Evolutionary conservation across 2,888 invertebrate genomes (phyloP).

Genomic region (Lycophotia porphyrea): DNA sequence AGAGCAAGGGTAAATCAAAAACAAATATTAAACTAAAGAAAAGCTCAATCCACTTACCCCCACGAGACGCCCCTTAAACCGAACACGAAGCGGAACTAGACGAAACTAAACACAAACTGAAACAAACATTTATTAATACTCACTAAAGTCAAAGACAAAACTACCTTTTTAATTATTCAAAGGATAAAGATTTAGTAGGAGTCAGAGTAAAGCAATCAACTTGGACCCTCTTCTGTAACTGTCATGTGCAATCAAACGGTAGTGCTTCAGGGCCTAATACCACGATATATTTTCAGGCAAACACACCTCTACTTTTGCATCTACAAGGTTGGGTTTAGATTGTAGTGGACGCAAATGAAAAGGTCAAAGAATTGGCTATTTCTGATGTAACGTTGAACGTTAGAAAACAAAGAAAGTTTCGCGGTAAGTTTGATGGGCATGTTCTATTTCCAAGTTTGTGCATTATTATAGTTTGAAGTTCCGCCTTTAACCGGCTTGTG

Average conservation of each 20-base stretch:
- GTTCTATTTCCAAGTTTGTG: slow-evolving; percentile 61
- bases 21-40: slow-evolving; percentile 20
- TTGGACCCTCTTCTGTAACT: slow-evolving; percentile 78
- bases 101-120: slow-evolving; percentile 41
- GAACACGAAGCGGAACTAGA: slow-evolving; percentile 11
- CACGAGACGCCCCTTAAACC: slow-evolving; percentile 4
- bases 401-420: slow-evolving; percentile 61
- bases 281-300: background rate
- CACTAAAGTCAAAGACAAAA: slow-evolving; percentile 61
- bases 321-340: slow-evolving; percentile 25
- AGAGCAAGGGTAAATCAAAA: slow-evolving; percentile 17
- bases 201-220: slow-evolving; percentile 77
- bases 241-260: slow-evolving; percentile 80
- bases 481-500: slow-evolving; percentile 47
- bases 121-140: slow-evolving; percentile 61
- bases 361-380: slow-evolving; percentile 47
- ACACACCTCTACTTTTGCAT: slow-evolving; percentile 4
- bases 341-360: background rate
- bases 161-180: slow-evolving; percentile 71
- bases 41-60: slow-evolving; percentile 25
- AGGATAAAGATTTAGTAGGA: slow-evolving; percentile 73
- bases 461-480: slow-evolving; percentile 52
- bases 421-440: slow-evolving; percentile 60
- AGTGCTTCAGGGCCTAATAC: slow-evolving; percentile 50
- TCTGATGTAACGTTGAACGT: slow-evolving; percentile 48